Evolutionary conservation across 2,888 invertebrate species (phyloP).

Genomic region (Dichetophora obliterata): DNA sequence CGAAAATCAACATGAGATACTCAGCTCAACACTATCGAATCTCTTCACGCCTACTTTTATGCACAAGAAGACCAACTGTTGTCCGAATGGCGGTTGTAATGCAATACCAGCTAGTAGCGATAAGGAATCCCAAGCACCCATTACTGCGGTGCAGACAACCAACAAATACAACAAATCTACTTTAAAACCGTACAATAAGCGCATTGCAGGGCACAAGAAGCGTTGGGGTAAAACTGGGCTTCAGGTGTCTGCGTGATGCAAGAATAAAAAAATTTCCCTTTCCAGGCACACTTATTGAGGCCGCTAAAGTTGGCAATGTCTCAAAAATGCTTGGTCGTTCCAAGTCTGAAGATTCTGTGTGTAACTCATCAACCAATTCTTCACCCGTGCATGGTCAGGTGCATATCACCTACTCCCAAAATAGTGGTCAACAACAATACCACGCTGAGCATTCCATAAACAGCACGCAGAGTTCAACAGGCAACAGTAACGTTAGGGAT

Average conservation of each 20-base stretch:
- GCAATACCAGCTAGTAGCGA: constrained; percentile 14
- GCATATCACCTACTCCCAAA: constrained; percentile 68
- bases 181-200: constrained; percentile 69
- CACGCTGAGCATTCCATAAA: constrained; percentile 46
- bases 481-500: constrained; percentile 12
- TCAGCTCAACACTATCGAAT: constrained; percentile 80
- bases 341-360: constrained; percentile 87
- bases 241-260: no score
- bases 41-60: constrained; percentile 72
- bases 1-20: constrained; percentile 74
- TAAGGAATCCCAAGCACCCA: constrained; percentile 46
- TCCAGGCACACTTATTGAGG: constrained; percentile 81
- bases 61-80: constrained; percentile 62
- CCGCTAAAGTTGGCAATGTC: constrained; percentile 85
- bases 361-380: constrained; percentile 73
- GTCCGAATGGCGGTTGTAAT: constrained; percentile 62
- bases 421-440: constrained; percentile 56
- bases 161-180: constrained; percentile 66
- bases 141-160: constrained; percentile 53
- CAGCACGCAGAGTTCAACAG: constrained; percentile 44
- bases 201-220: constrained; percentile 77
- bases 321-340: constrained; percentile 84
- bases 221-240: constrained; percentile 75
- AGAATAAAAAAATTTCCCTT: neutral
- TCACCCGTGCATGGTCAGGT: constrained; percentile 80